Percentiles rank a stretch among this genome's conserved stretches.
phyloP scores from a whole-genome alignment of 2,888 invertebrate genomes.

The Schrankia costaestrigalis region DNA sequence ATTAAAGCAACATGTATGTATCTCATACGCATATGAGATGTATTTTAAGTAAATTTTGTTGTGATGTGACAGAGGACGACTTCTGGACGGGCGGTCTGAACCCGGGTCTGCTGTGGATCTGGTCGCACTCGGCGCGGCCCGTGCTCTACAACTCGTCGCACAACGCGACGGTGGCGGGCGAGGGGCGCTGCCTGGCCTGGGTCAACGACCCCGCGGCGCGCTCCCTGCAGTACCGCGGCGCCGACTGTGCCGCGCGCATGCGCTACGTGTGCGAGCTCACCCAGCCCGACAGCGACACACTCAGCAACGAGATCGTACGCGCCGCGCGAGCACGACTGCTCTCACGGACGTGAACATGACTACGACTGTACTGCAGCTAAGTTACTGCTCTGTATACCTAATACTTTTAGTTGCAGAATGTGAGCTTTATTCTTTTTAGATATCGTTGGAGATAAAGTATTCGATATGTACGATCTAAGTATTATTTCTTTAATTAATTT shows the following conservation, averaged over 20 bases:
- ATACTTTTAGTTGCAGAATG: too few species aligned
- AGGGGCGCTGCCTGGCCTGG: conserved; percentile 86
- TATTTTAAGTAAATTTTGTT: neutral
- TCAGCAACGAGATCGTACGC: conserved; percentile 83
- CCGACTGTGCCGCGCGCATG: conserved; percentile 85
- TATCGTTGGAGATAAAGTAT: too few species aligned
- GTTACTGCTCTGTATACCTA: too few species aligned
- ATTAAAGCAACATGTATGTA: too few species aligned
- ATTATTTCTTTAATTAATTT: too few species aligned
- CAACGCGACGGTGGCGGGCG: conserved; percentile 56
- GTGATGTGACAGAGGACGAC: conserved; percentile 78
- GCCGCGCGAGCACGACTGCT: too few species aligned
- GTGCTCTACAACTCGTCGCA: conserved; percentile 69
- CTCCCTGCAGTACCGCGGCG: conserved; percentile 85
- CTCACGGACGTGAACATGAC: too few species aligned
- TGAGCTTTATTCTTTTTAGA: too few species aligned
- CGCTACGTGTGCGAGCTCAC: conserved; percentile 87
- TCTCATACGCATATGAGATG: too few species aligned
- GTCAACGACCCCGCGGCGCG: conserved; percentile 82
- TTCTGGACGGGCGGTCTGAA: conserved; percentile 93
- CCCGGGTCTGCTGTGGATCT: conserved; percentile 92
- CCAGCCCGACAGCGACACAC: conserved; percentile 76
- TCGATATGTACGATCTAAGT: too few species aligned
- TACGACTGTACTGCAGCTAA: too few species aligned
- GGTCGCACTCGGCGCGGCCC: conserved; percentile 90